These are phyloP conservation scores for Apotomis betuletana DNA, from an alignment of 2,888 invertebrate genomes.

Conservation along the genomic window DNA sequence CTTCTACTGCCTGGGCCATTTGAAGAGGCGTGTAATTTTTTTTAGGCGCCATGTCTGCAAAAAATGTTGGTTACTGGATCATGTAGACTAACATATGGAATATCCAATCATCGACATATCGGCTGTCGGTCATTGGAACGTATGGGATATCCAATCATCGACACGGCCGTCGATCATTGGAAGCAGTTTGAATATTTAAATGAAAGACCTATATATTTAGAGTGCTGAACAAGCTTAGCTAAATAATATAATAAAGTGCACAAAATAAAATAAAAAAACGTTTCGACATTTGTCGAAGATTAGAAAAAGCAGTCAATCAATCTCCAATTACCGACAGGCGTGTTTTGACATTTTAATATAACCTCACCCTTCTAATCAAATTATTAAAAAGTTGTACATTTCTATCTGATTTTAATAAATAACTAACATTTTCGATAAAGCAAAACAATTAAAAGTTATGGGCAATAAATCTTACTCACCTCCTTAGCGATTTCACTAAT, in stretches of 20 bases:
- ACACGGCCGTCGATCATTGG: slow-evolving; percentile 44
- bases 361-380: too few species aligned
- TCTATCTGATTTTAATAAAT: too few species aligned
- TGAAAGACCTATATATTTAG: slow-evolving; percentile 15
- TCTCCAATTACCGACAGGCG: too few species aligned
- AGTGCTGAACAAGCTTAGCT: slow-evolving; percentile 3
- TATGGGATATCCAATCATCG: slow-evolving; percentile 42
- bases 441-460: too few species aligned
- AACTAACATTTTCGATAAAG: too few species aligned
- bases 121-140: slow-evolving; percentile 29
- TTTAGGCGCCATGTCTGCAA: slow-evolving; percentile 26
- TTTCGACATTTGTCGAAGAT: not conserved
- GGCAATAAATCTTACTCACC: too few species aligned
- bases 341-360: too few species aligned
- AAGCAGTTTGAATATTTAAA: slow-evolving; percentile 32
- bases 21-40: slow-evolving; percentile 20
- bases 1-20: too few species aligned
- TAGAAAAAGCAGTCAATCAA: too few species aligned
- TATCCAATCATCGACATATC: slow-evolving; percentile 22
- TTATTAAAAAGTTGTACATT: too few species aligned
- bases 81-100: slow-evolving; percentile 16
- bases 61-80: slow-evolving; percentile 11
- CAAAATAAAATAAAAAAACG: not conserved
- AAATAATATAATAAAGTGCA: not conserved
- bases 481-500: too few species aligned